These are phyloP conservation scores for Hymenopus coronatus DNA, from an alignment of 2,888 invertebrate genomes.

Conservation along the genomic window DNA sequence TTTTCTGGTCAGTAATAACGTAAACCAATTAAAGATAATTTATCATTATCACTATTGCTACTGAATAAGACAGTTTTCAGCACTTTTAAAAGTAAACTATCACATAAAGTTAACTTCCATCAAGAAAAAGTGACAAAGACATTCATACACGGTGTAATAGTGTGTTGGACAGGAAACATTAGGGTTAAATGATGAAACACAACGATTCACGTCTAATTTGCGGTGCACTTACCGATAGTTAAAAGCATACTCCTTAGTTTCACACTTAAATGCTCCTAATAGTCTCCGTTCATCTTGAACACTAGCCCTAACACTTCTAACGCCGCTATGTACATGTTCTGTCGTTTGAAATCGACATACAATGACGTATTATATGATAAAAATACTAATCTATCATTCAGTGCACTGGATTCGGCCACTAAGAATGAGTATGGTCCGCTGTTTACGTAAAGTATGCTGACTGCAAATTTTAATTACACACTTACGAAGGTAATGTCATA, in stretches of 20 bases:
- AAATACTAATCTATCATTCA: neutral
- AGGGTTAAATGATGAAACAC: neutral
- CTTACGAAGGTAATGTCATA: neutral
- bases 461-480: neutral
- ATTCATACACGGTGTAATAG: too few species aligned
- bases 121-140: too few species aligned
- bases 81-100: too few species aligned
- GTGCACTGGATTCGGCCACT: neutral
- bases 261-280: neutral
- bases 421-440: neutral
- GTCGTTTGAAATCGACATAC: neutral
- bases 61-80: too few species aligned
- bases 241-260: neutral
- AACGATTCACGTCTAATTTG: neutral
- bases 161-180: too few species aligned
- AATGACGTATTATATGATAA: neutral
- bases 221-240: neutral
- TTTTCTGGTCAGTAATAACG: too few species aligned
- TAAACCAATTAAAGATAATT: too few species aligned
- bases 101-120: too few species aligned
- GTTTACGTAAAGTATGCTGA: neutral
- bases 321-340: neutral
- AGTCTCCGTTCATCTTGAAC: neutral
- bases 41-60: too few species aligned
- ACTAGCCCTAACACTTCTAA: neutral